Conservation (phyloP, 2,113 vertebrate species). For the Prionailurus bengalensis region DNA sequence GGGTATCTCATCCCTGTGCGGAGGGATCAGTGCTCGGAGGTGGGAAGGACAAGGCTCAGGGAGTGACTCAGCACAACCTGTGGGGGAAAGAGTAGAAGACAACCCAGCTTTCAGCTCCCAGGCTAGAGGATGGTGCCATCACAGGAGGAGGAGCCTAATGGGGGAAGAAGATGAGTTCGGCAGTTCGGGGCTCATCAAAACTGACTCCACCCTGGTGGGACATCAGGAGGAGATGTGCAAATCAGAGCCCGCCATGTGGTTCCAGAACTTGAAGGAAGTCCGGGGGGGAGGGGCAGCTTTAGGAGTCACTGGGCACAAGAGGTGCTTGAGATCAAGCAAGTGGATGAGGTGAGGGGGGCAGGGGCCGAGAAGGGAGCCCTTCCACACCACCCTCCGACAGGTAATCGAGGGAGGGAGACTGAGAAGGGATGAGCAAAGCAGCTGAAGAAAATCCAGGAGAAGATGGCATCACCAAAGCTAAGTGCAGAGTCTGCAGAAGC, state of each 20-base stretch:
- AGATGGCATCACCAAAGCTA: not conserved
- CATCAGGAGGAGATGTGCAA: no score
- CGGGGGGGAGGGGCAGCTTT: not conserved
- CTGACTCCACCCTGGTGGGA: not conserved
- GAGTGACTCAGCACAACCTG: not conserved
- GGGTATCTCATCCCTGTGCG: not conserved
- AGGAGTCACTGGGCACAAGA: not conserved
- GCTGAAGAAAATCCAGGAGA: not conserved
- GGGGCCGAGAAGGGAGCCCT: not conserved
- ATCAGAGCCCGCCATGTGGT: accelerated
- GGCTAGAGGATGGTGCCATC: no score
- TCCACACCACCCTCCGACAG: no score
- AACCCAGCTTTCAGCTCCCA: not conserved
- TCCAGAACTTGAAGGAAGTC: not conserved
- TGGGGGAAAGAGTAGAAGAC: not conserved
- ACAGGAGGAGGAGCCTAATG: no score
- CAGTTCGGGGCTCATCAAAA: no score
- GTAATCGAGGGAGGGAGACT: not conserved
- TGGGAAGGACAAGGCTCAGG: not conserved
- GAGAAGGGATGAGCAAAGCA: not conserved
- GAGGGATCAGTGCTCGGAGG: not conserved
- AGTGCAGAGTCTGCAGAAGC: not conserved
- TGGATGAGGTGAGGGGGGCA: not conserved
- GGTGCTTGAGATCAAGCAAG: not conserved
- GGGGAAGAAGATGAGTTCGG: not conserved